Evolutionary conservation across 92 coral and sea anemone genomes (phyloP), one percentile per base, ranked within the genome.

Genomic region (Actinostola sp.): DNA sequence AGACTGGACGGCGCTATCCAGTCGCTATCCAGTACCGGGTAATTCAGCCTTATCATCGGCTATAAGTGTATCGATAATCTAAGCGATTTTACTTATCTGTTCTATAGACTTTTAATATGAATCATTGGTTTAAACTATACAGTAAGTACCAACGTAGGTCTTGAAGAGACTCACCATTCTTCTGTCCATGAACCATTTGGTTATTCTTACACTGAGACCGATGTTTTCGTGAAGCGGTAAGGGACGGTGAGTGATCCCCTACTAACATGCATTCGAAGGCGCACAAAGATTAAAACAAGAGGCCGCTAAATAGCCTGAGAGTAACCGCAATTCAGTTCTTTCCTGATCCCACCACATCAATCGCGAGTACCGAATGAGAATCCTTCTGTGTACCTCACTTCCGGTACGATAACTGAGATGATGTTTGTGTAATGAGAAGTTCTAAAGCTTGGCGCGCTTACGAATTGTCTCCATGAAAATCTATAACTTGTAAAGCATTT

Each of bases 241-340:
- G 39, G 3, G 11, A 27, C 63, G 36, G n/a, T 57, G 63, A 57
- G 63, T 20, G 63, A 57, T 30, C 11, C 27, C 38, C 29, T 57
- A 28, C 63, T 57, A 57, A 57, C 28, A 53, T n/a, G 2, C 59
- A 53, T 53, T 25, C 24, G 19, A 66, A 24, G 36, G 27, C 23
- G 33, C 45, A 67, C 8, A 15, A 49, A 15, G 74, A 68, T 50
- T 66, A 45, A 13, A 15, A 67, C 58, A 30, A 68, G 30, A 51
- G 20, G 74, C 74, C 74, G 74, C 62, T 68, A 34, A 68, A 68
- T 68, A 36, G 39, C 61, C 14, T 68, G 59, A 51, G 74, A 29
- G 8, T 26, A 3, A 68, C 59, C 44, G 61, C 74, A 50, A 56
- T 4, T 33, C 32, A 24, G 10, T 68, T 32, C 9, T 39, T 68